A percentile compares a stretch with the other conserved stretches of the same genome.
phyloP scores from a whole-genome alignment of 2,113 vertebrate genomes.

The Empidonax traillii region DNA sequence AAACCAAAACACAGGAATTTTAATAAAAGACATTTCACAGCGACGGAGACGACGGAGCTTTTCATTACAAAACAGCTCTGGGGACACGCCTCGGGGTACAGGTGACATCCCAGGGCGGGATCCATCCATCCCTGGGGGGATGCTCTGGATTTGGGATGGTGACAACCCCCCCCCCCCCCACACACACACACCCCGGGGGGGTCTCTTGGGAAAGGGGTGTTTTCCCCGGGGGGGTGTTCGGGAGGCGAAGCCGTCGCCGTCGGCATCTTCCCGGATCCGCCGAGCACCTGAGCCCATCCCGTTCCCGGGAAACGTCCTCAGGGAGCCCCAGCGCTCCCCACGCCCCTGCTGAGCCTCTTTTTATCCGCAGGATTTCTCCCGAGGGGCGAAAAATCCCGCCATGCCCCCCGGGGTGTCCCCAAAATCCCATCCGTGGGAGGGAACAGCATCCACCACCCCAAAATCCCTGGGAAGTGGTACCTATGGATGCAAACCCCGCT shows the following conservation, averaged over 20 bases:
- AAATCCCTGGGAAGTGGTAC: not conserved
- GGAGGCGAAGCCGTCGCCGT: accelerated
- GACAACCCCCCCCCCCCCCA: too few species aligned
- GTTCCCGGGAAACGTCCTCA: not conserved
- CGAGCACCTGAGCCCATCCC: not conserved
- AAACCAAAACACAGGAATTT: not conserved
- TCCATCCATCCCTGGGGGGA: not conserved
- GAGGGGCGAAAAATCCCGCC: not conserved
- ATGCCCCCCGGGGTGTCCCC: not conserved
- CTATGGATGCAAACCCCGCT: not conserved
- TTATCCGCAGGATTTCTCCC: accelerated
- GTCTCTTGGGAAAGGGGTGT: not conserved
- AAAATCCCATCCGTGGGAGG: accelerated
- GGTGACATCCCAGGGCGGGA: not conserved
- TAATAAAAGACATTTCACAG: not conserved
- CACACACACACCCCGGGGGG: too few species aligned
- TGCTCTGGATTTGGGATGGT: not conserved
- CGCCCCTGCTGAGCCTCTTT: not conserved
- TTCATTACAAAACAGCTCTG: not conserved
- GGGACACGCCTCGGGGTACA: not conserved
- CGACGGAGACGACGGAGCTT: accelerated
- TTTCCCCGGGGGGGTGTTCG: not conserved
- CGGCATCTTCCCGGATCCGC: not conserved
- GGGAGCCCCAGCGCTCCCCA: not conserved
- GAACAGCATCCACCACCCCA: not conserved